These are phyloP conservation scores for Rhinoptilus africanus DNA, from an alignment of 2,113 vertebrate genomes.

Conservation along the genomic window DNA sequence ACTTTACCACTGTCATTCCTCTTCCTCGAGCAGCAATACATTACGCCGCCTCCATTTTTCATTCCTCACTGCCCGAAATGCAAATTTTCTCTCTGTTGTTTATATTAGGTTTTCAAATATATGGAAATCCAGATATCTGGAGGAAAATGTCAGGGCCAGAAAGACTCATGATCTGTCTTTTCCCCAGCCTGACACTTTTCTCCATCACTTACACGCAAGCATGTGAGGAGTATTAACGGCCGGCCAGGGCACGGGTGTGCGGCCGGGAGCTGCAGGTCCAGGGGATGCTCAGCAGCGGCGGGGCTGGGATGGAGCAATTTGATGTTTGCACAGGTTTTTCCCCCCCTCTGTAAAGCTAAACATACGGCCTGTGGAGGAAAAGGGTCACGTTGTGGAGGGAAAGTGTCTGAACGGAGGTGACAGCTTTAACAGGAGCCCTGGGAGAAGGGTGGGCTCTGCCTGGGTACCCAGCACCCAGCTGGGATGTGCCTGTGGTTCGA, in stretches of 20 bases:
- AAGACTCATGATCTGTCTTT: constrained; percentile 74
- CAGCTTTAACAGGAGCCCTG: neutral
- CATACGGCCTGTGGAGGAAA: rapidly evolving
- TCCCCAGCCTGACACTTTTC: constrained; percentile 65
- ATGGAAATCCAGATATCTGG: constrained; percentile 83
- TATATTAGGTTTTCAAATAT: constrained; percentile 89
- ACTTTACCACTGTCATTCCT: constrained; percentile 77
- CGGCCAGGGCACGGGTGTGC: neutral
- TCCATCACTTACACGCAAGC: neutral
- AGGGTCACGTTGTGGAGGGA: rapidly evolving
- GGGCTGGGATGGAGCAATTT: neutral
- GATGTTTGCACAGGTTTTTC: neutral
- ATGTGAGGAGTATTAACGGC: neutral
- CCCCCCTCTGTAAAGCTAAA: neutral
- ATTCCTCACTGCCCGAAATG: constrained; percentile 82
- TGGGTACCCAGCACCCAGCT: neutral
- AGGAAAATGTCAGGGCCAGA: constrained; percentile 81
- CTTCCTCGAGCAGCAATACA: constrained; percentile 76
- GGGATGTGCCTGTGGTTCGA: neutral
- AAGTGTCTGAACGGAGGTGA: rapidly evolving
- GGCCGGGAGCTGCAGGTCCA: neutral
- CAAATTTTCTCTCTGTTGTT: constrained; percentile 84
- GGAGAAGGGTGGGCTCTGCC: neutral
- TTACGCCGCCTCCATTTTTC: constrained; percentile 80
- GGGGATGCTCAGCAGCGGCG: neutral